Base-by-base conservation (phyloP, 1,140 invertebrate species). In the Megalopta genalis region DNA sequence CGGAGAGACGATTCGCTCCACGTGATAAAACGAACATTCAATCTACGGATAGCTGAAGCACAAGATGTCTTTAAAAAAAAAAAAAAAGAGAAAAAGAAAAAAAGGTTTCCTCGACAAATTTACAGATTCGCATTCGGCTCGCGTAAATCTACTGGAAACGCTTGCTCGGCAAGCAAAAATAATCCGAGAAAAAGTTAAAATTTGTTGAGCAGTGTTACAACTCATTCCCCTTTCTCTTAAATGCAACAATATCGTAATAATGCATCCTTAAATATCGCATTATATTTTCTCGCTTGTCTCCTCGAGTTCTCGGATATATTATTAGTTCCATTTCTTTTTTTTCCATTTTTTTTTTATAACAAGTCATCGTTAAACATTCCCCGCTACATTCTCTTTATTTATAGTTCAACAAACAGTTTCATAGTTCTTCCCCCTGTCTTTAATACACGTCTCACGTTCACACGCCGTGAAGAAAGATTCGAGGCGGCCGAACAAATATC, bases 351-450 rank as follows among this genome's bases (percentile, higher is more conserved):
- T 16, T 76, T 67, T n/a, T 54, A 23, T 81, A 77, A 81, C 73
- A 77, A 81, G 66, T 77, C 49, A 57, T 75, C 57, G 46, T 32
- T 74, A 65, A 37, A 77, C 66, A 64, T 65, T 60, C 62, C 27
- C 57, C 59, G 27, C 65, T 81, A 81, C 14, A 74, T 74, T 79
- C 42, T 54, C 25, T 70, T 54, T 69, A 77, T 65, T 32, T 77
- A 46, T 70, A 77, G 18, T 63, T 81, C 54, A 83, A 81, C 67
- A 42, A 80, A 73, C 62, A 77, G 80, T 81, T 67, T 57, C n/a
- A 77, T 69, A 78, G 21, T 57, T n/a, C 27, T 77, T 21, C 21
- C 60, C 49, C 23, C 27, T 52, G 54, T n/a, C n/a, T 82, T 74
- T 52, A 52, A 70, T 69, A 66, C 10, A 37, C 49, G 49, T 52